These are phyloP conservation scores for Halichondria panicea DNA, from an alignment of 37 sponge, comb jelly and placozoan genomes.

Conservation along the genomic window DNA sequence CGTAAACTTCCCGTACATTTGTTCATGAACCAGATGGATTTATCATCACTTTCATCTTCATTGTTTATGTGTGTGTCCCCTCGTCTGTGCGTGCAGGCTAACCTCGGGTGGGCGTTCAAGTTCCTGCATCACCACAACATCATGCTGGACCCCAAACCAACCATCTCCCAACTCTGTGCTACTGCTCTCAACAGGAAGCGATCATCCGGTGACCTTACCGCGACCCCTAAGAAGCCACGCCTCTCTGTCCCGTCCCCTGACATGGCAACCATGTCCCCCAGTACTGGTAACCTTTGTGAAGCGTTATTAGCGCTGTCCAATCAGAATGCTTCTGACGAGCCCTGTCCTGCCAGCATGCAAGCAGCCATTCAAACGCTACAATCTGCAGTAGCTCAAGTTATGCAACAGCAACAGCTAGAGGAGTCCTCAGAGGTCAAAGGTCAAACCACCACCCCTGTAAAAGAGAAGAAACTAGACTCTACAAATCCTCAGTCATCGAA, in stretches of 20 bases:
- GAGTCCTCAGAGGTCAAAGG: not conserved
- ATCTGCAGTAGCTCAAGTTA: conserved; percentile 2
- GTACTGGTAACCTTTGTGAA: conserved; percentile 59
- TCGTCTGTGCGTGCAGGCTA: too few relatives aligned
- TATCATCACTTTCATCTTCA: too few relatives aligned
- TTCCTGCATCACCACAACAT: conserved; percentile 56
- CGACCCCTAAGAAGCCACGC: conserved; percentile 47
- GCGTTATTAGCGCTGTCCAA: conserved; percentile 67
- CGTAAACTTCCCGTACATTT: too few relatives aligned
- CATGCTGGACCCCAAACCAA: conserved; percentile 74
- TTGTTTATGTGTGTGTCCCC: too few relatives aligned
- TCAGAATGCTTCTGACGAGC: not conserved
- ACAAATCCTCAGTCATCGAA: conserved; percentile 1
- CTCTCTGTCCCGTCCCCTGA: not conserved
- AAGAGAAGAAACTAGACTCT: not conserved
- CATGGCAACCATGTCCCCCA: conserved; percentile 19
- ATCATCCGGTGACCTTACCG: not conserved
- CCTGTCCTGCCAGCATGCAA: conserved; percentile 3
- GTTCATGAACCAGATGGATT: too few relatives aligned
- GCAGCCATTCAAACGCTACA: conserved; percentile 19
- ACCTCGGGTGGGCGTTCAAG: conserved; percentile 74
- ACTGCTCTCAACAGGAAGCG: conserved; percentile 15
- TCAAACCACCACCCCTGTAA: not conserved
- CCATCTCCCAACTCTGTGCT: not conserved
- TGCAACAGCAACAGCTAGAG: conserved; percentile 8